phyloP scores from a whole-genome alignment of 2,113 vertebrate species.

The Mustela nigripes region DNA sequence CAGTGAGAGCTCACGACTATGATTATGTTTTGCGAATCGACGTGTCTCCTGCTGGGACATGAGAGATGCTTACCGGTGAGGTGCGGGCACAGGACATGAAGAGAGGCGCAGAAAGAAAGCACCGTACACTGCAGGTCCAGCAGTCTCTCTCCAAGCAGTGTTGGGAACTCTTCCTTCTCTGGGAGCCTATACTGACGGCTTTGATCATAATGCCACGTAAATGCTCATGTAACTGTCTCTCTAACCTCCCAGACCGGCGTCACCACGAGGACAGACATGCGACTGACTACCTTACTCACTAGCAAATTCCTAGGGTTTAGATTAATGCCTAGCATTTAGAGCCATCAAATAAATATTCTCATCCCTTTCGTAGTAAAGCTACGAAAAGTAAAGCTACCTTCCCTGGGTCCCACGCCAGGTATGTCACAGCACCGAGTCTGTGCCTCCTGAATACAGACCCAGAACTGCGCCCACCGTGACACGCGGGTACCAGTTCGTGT shows the following conservation, averaged over 20 bases:
- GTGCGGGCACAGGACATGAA: background rate
- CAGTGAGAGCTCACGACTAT: background rate
- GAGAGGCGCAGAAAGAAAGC: background rate
- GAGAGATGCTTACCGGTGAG: background rate
- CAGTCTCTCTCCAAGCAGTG: background rate
- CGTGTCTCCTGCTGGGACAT: background rate
- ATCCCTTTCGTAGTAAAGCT: background rate
- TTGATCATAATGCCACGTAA: background rate
- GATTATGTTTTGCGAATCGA: background rate
- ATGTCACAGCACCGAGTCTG: background rate
- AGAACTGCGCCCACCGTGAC: background rate
- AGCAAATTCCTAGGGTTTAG: background rate
- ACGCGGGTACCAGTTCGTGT: background rate
- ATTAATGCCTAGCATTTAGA: background rate
- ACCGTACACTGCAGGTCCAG: background rate
- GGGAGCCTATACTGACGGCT: background rate
- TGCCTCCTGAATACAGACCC: background rate
- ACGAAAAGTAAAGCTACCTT: background rate
- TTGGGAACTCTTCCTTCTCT: background rate
- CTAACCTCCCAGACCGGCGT: background rate
- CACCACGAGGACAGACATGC: background rate
- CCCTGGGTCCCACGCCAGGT: background rate
- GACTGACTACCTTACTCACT: background rate
- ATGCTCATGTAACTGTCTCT: background rate
- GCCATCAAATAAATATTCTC: background rate